Percentiles rank a stretch among this genome's conserved stretches.
phyloP scores from a whole-genome alignment of 35 echinoderm and acorn worm species.

The Lytechinus pictus region DNA sequence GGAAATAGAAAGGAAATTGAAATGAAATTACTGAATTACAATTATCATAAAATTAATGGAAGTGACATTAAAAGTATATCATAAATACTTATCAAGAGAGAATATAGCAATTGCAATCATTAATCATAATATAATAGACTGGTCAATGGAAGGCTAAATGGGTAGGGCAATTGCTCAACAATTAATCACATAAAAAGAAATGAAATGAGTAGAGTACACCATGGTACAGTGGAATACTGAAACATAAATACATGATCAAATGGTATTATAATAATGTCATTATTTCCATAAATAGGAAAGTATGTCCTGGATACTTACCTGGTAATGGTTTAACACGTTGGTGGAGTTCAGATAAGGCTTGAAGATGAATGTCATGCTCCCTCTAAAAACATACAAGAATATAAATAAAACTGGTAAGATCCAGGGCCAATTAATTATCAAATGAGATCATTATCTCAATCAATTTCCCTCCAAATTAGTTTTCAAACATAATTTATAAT shows the following conservation, averaged over 20 bases:
- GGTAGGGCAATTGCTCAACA: background rate
- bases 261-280: too few species aligned
- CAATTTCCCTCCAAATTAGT: background rate
- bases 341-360: constrained; percentile 83
- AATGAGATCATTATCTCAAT: background rate
- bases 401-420: background rate
- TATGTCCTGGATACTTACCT: constrained; percentile 54
- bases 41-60: background rate
- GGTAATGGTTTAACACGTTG: constrained; percentile 78
- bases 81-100: background rate
- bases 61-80: background rate
- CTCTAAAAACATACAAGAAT: constrained; percentile 44
- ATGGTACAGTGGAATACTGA: background rate
- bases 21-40: background rate
- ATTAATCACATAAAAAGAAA: background rate
- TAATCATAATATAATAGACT: background rate
- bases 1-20: background rate
- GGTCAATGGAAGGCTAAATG: background rate
- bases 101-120: background rate
- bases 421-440: background rate
- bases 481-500: background rate
- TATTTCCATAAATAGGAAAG: too few species aligned
- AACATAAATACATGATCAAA: background rate
- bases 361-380: constrained; percentile 84
- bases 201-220: background rate